Evolutionary conservation across 2,888 invertebrate genomes (phyloP).

Genomic region (Timema podura): DNA sequence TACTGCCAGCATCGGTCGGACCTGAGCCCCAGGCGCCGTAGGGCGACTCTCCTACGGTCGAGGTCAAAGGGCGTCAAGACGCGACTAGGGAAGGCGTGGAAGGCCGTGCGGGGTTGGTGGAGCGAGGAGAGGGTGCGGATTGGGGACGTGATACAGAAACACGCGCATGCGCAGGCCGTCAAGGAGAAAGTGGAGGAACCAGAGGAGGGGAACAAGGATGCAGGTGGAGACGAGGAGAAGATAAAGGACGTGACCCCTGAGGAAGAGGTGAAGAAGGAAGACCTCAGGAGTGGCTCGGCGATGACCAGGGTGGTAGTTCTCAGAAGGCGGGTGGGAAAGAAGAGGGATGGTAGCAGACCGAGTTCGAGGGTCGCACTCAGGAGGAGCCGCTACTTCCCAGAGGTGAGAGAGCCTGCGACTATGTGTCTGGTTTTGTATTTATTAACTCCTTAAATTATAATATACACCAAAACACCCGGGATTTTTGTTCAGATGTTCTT

Average conservation of each 20-base stretch:
- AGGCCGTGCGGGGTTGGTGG: constrained; percentile 35
- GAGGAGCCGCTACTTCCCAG: constrained; percentile 26
- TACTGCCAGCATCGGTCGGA: constrained; percentile 7
- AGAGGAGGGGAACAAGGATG: not conserved
- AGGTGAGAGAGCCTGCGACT: constrained; percentile 20
- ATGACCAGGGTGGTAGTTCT: constrained; percentile 10
- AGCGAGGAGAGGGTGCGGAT: constrained; percentile 32
- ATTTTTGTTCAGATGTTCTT: too few species aligned
- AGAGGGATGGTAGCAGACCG: constrained; percentile 17
- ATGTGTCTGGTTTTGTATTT: too few species aligned
- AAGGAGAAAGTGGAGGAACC: not conserved
- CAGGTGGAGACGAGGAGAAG: too few species aligned
- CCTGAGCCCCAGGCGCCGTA: not conserved
- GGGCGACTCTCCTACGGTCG: constrained; percentile 27
- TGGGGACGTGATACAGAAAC: constrained; percentile 31
- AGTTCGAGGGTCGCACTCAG: constrained; percentile 19
- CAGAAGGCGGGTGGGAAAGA: not conserved
- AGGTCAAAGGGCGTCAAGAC: constrained; percentile 33
- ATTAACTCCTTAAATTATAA: too few species aligned
- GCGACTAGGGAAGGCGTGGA: constrained; percentile 32
- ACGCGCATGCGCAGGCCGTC: constrained; percentile 31
- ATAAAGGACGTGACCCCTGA: not conserved
- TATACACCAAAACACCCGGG: too few species aligned
- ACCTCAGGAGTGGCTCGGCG: too few species aligned
- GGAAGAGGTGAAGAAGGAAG: not conserved